Base-by-base conservation (phyloP, 2,113 vertebrate species). In the Chloropsis hardwickii region DNA sequence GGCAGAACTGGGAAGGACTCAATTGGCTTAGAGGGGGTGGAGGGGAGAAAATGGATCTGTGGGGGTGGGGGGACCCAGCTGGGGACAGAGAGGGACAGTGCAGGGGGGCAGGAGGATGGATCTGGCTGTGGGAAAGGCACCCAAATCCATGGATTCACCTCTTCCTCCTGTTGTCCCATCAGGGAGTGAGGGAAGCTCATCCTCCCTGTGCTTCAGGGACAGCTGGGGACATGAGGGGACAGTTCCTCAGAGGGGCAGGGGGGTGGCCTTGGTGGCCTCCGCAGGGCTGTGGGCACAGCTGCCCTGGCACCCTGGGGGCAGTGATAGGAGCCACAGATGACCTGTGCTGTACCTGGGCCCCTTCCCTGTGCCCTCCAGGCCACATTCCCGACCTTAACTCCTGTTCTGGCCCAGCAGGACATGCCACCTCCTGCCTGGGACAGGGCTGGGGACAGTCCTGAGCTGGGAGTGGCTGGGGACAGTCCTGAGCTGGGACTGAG, bases 21-120 rank as follows among this genome's bases (percentile, higher is more conserved):
- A 0, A 1, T 2, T 9, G 53, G 3, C 8, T 5, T 4, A 2
- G 40, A 8, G 61, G 24, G 39, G 37, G 1, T 42, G 33, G 33
- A 66, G 44, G 56, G 17, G 27, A 37, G 20, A 4, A 33, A 14
- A 27, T 31, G 47, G 3, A 11, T 18, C 14, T 18, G 14, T 2
- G 11, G 22, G 17, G 14, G 16, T 11, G 39, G 6, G 16, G 10
- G 56, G 16, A 25, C 15, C 39, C 67, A 11, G 56, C 67, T 54
- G 69, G 81, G 57, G 58, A 23, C 69, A 73, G 4, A 21, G 21
- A 18, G 69, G 57, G 58, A 29, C 50, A 64, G 0, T 17, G 6
- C 33, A 8, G 23, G 35, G 24, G 48, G 7, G 3, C 21, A 45
- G n/a, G 35, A 48, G 23, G 18, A 23, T 54, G 69, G 58, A 0